Evolutionary conservation across 2,888 invertebrate genomes (phyloP).

Genomic region (Drosophila fungiperda): DNA sequence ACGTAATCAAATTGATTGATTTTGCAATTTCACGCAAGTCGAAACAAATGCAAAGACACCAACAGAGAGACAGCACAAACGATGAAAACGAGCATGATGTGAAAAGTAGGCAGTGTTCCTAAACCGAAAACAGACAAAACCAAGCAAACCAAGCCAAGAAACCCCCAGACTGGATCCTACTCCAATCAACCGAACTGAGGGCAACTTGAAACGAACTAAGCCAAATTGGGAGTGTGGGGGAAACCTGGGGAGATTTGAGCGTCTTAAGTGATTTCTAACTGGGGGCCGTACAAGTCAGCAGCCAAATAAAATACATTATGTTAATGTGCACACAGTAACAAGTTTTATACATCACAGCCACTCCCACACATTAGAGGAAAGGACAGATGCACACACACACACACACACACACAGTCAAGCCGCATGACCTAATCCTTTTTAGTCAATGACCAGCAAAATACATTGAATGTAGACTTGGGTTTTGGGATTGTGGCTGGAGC

Average conservation of each 20-base stretch:
- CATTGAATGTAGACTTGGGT: conserved; percentile 38
- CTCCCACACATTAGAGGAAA: conserved; percentile 40
- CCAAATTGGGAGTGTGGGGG: conserved; percentile 10
- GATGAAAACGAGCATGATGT: conserved; percentile 9
- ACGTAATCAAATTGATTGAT: conserved; percentile 83
- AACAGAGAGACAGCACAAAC: neutral
- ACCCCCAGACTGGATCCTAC: conserved; percentile 6
- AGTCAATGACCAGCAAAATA: conserved; percentile 65
- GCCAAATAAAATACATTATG: conserved; percentile 75
- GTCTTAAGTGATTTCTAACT: conserved; percentile 73
- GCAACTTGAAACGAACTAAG: conserved; percentile 35
- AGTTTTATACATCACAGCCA: conserved; percentile 50
- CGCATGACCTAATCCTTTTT: conserved; percentile 51
- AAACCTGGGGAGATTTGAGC: conserved; percentile 14
- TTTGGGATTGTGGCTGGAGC: conserved; percentile 10
- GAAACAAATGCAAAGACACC: conserved; percentile 58
- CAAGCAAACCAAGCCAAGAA: neutral
- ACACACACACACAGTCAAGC: conserved; percentile 31
- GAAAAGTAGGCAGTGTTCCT: conserved; percentile 9
- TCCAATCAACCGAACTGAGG: conserved; percentile 34
- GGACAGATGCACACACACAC: conserved; percentile 8
- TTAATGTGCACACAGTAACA: conserved; percentile 73
- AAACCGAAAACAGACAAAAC: neutral
- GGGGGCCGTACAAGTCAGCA: conserved; percentile 39
- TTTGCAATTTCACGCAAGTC: conserved; percentile 74